phyloP scores from a whole-genome alignment of 2,113 vertebrate species.

The Plectropomus leopardus region DNA sequence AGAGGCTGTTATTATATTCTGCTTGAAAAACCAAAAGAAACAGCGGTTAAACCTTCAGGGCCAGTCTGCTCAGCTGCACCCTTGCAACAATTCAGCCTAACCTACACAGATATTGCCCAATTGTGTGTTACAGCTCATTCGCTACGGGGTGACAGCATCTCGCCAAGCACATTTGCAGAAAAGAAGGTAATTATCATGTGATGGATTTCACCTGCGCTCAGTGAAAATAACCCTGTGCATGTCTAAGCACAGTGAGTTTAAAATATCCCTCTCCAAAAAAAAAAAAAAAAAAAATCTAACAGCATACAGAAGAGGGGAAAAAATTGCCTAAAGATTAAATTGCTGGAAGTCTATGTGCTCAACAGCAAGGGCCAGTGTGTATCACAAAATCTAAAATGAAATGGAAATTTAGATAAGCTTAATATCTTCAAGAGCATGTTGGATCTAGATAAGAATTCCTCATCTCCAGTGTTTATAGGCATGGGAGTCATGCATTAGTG shows the following conservation, averaged over 20 bases:
- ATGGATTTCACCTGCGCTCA: slow-evolving; percentile 70
- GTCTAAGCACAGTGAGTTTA: slow-evolving; percentile 41
- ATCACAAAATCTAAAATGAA: slow-evolving; percentile 67
- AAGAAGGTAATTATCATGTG: slow-evolving; percentile 64
- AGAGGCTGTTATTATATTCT: slow-evolving; percentile 71
- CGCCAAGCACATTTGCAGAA: slow-evolving; percentile 47
- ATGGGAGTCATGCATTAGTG: slow-evolving; percentile 62
- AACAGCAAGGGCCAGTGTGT: slow-evolving; percentile 25
- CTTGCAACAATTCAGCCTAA: slow-evolving; percentile 58
- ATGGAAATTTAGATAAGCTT: slow-evolving; percentile 61
- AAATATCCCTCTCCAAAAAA: slow-evolving; percentile 35
- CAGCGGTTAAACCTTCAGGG: slow-evolving; percentile 68
- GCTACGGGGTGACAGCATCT: slow-evolving; percentile 68
- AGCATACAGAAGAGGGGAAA: not conserved
- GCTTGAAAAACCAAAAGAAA: slow-evolving; percentile 67
- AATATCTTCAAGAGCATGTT: slow-evolving; percentile 73
- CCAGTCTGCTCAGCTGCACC: slow-evolving; percentile 56
- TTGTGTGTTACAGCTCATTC: slow-evolving; percentile 63
- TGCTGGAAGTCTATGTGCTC: slow-evolving; percentile 38
- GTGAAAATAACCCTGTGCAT: slow-evolving; percentile 61
- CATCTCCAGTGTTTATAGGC: slow-evolving; percentile 67
- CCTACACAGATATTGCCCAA: slow-evolving; percentile 59
- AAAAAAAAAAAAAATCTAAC: slow-evolving; percentile 13
- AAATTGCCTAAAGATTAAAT: slow-evolving; percentile 41
- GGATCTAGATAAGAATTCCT: slow-evolving; percentile 66